Conservation (phyloP, 2,113 vertebrate genomes). For the Alethe diademata region DNA sequence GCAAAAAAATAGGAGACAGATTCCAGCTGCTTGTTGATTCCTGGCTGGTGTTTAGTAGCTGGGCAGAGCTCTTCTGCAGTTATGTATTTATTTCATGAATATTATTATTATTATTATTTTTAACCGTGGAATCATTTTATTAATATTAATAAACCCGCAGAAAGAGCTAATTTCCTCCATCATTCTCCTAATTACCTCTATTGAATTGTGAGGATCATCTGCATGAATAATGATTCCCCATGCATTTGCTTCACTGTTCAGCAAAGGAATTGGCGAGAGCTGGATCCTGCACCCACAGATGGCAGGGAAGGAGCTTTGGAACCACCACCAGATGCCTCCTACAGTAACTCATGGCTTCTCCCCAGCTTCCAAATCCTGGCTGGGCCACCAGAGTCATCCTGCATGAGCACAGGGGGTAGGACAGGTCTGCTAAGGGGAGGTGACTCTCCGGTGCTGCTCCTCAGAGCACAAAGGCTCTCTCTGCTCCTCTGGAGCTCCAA, state of each 20-base stretch:
- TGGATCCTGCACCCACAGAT: background rate
- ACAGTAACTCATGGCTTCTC: accelerated
- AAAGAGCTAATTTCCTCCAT: constrained; percentile 81
- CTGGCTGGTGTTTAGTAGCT: background rate
- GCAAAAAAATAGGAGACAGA: background rate
- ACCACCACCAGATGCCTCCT: background rate
- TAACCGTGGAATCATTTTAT: constrained; percentile 72
- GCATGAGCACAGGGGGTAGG: background rate
- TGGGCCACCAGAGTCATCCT: background rate
- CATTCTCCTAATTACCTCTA: constrained; percentile 80
- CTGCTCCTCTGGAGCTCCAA: background rate
- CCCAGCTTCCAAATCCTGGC: background rate
- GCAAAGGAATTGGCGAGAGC: background rate
- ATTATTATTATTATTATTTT: constrained; percentile 66
- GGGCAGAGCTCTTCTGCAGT: constrained; percentile 1
- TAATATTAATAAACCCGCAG: constrained; percentile 81
- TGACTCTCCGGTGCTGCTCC: accelerated
- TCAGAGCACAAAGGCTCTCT: background rate
- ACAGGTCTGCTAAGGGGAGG: background rate
- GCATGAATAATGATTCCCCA: constrained; percentile 75
- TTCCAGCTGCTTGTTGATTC: background rate
- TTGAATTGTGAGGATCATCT: constrained; percentile 78
- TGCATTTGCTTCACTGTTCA: constrained; percentile 24
- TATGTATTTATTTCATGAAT: constrained; percentile 54
- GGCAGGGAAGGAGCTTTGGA: background rate